Evolutionary conservation across 1,140 invertebrate species (phyloP), one percentile per base, ranked within the genome.

Genomic region (Drosophila pandora): DNA sequence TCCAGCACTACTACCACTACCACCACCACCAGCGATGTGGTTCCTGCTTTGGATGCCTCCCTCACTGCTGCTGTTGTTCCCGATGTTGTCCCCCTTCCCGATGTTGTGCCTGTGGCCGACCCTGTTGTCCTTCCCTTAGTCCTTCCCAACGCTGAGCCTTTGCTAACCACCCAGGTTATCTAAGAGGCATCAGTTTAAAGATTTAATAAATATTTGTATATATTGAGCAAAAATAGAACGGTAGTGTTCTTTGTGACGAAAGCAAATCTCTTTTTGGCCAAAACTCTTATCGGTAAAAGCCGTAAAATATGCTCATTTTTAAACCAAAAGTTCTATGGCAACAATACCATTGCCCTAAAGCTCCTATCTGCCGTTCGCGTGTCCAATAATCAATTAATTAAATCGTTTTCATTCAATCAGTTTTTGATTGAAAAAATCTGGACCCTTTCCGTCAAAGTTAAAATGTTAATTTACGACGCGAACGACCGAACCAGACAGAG

Each of bases 121-220:
- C 17, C 49, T 22, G 3, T 58, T 9, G 41, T 32, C 34, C 34
- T 54, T 22, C 34, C 49, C 25, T 9, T 8, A 17, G 17, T 43
- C 7, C 13, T 58, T 62, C 53, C 60, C 53, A 21, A 63, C 12
- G 54, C 28, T 25, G 25, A 57, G 10, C 12, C 41, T 1, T 41
- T n/a, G 25, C 12, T 37, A 55, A 23, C 48, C 45, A 56, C 47
- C 23, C 64, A 76, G 58, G 47, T 57, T n/a, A 45, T 41, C 39
- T 67, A 64, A 52, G 34, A 0, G 28, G 9, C n/a, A 25, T 21
- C 10, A 13, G 30, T 2, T 22, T 17, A 7, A 28, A 9, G 12
- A 13, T 34, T 25, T 10, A 69, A 69, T 67, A 55, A 67, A 69
- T 47, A 65, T 22, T 45, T 65, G 23, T 39, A 48, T 43, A 68